A percentile compares a stretch with the other conserved stretches of the same genome.
Conservation (phyloP, 2,797 vertebrate genomes). For the Taenioides sp. region DNA sequence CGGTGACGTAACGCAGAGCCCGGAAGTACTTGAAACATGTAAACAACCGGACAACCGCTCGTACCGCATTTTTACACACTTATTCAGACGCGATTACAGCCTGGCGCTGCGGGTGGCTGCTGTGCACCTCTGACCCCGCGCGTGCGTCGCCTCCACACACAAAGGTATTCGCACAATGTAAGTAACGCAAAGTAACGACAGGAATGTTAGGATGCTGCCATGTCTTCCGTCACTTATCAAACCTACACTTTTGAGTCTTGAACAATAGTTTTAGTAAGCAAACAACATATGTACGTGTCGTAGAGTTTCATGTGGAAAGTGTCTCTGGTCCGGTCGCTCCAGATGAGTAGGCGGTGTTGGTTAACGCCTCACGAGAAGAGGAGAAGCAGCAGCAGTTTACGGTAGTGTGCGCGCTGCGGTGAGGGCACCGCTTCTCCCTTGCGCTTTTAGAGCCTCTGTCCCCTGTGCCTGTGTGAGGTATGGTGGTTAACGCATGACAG, state of each 20-base stretch:
- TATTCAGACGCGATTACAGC: not conserved
- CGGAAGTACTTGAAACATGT: conserved; percentile 31
- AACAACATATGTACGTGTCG: no score
- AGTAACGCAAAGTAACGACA: not conserved
- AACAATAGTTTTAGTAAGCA: not conserved
- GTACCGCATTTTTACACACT: not conserved
- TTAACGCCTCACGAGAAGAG: not conserved
- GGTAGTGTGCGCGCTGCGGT: conserved; percentile 51
- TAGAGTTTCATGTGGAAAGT: not conserved
- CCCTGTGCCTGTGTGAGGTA: conserved; percentile 62
- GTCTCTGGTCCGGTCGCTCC: not conserved
- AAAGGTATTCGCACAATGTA: not conserved
- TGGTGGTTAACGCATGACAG: not conserved
- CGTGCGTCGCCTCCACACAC: not conserved
- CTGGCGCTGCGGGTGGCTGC: not conserved
- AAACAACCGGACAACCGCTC: not conserved
- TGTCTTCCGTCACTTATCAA: not conserved
- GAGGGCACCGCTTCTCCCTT: no score
- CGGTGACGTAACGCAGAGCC: not conserved
- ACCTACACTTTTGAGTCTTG: not conserved
- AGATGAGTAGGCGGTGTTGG: not conserved
- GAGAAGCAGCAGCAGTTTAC: conserved; percentile 44
- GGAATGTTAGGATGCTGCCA: not conserved
- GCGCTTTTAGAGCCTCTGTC: not conserved
- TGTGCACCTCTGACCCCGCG: not conserved